Base-by-base conservation (phyloP, 2,113 vertebrate genomes). In the Alligator mississippiensis region DNA sequence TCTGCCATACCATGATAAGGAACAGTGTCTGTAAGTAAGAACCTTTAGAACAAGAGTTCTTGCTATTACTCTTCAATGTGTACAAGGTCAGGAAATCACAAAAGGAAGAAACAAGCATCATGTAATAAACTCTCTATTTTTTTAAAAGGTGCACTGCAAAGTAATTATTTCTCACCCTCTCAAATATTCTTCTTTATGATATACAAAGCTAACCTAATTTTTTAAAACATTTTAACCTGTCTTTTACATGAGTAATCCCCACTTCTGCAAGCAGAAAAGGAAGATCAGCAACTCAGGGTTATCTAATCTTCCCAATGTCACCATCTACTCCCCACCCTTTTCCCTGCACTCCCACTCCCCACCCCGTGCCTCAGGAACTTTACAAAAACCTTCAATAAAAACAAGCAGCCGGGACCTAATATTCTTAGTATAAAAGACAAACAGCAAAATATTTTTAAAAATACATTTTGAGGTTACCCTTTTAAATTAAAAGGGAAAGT, bases 211-310 rank as follows among this genome's bases (percentile, higher is more conserved):
- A 72, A 54, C 2, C 3, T 57, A 80, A 34, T 66, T 54, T 86
- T 62, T 60, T 81, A 64, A 86, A 87, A 60, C 24, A 80, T 4
- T n/a, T 74, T 57, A 87, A 78, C 57, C 47, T 3, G 5, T 0
- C 0, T 1, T 27, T 57, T 1, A 70, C 0, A 1, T 0, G 0
- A 75, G 77, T 77, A 76, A 74, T 25, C 38, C 6, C 55, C 82
- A 30, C 6, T 15, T 63, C 55, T 34, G 30, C 54, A 84, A 8
- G 85, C 9, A 80, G 4, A 76, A 79, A 14, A 79, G 8, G 38
- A 79, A 63, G 11, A 59, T 54, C 68, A 72, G 30, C 30, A 72
- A 19, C 21, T 38, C 21, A 72, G 47, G 47, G 47, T 47, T 9
- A 47, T 47, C 47, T 47, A 47, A 47, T 47, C 9, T 91, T 88